Evolutionary conservation across 2,113 vertebrate genomes (phyloP).

Genomic region (Rhabdomys dilectus): DNA sequence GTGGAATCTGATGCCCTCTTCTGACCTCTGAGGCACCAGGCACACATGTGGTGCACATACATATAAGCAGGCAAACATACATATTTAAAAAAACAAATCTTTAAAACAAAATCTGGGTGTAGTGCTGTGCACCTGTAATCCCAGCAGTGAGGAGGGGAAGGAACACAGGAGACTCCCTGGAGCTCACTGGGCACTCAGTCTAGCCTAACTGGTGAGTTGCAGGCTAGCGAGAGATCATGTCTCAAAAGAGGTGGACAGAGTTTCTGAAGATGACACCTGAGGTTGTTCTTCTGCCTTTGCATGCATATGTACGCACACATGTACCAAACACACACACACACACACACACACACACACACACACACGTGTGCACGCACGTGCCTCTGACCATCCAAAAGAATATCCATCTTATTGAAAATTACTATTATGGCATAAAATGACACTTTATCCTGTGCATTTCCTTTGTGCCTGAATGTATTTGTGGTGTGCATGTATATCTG

Average conservation of each 20-base stretch:
- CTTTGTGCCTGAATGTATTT: neutral
- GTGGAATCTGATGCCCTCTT: neutral
- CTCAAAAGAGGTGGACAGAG: neutral
- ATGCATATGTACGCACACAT: neutral
- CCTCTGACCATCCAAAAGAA: neutral
- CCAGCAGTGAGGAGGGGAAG: too few species aligned
- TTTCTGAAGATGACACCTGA: neutral
- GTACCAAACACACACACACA: neutral
- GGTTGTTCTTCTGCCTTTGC: neutral
- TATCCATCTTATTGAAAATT: neutral
- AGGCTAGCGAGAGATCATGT: neutral
- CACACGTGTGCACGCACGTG: too few species aligned
- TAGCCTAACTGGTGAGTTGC: neutral
- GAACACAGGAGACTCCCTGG: neutral
- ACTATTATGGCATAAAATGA: neutral
- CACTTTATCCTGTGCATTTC: neutral
- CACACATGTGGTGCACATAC: neutral
- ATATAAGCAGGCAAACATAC: neutral
- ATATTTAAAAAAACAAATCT: neutral
- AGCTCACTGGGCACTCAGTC: neutral
- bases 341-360: neutral
- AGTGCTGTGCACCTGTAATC: neutral
- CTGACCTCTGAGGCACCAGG: neutral
- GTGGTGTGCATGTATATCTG: neutral
- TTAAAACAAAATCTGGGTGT: neutral